Evolutionary conservation across 2,797 vertebrate genomes (phyloP).

Genomic region (Cephalopachus bancanus): DNA sequence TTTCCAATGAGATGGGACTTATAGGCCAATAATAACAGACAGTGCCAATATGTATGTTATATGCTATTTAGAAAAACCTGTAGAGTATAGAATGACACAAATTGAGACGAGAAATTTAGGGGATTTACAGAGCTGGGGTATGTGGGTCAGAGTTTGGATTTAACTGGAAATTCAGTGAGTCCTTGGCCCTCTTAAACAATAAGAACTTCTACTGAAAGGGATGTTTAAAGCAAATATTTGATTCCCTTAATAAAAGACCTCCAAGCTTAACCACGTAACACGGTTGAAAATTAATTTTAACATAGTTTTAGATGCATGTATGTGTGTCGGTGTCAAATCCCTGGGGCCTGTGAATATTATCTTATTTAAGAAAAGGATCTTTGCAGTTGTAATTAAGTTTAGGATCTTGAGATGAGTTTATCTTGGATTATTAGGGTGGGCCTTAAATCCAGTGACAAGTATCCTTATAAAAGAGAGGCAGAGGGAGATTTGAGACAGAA

Average conservation of each 20-base stretch:
- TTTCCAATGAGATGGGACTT: background rate
- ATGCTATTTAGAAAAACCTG: background rate
- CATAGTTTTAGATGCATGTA: background rate
- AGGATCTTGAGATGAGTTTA: background rate
- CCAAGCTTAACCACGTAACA: background rate
- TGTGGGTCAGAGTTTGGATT: background rate
- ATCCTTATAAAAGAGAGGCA: background rate
- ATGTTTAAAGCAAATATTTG: background rate
- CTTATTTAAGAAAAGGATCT: background rate
- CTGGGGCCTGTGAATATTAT: background rate
- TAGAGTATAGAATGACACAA: background rate
- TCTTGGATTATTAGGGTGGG: background rate
- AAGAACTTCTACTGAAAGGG: background rate
- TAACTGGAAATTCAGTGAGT: background rate
- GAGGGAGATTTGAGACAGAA: background rate
- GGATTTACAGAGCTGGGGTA: background rate
- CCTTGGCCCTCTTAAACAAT: background rate
- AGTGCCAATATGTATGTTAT: background rate
- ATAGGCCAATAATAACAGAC: background rate
- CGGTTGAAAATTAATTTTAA: background rate
- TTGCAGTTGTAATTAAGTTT: background rate
- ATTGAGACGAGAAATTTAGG: background rate
- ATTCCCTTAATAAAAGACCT: background rate
- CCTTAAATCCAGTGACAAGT: background rate
- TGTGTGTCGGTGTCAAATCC: background rate